phyloP scores from a whole-genome alignment of 1,140 invertebrate genomes.

The Brachionus asplanchnoidis region DNA sequence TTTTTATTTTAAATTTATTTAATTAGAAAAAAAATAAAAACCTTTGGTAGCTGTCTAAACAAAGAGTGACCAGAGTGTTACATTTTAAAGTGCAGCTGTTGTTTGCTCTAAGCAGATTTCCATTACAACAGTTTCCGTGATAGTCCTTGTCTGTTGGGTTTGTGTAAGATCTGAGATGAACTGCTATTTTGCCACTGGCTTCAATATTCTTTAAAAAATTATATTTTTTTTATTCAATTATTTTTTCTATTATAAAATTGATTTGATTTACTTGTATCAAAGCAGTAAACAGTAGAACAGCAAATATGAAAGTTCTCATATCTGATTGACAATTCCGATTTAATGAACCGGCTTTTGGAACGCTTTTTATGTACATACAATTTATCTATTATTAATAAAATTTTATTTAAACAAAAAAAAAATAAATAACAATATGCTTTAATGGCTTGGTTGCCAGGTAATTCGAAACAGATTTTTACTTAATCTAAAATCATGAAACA shows the following conservation, averaged over 20 bases:
- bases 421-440: background rate
- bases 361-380: slow-evolving; percentile 13
- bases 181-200: slow-evolving; percentile 38
- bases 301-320: background rate
- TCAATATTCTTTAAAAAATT: background rate
- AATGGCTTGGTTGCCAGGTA: background rate
- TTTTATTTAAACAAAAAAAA: background rate
- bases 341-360: background rate
- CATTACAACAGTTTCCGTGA: slow-evolving; percentile 27
- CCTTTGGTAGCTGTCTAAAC: slow-evolving; percentile 23
- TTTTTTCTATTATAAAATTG: background rate
- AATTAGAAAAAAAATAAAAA: background rate
- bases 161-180: slow-evolving; percentile 18
- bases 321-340: background rate
- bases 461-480: background rate
- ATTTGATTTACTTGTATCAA: background rate
- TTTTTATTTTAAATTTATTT: background rate
- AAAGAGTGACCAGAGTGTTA: slow-evolving; percentile 26
- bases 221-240: background rate
- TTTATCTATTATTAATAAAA: background rate
- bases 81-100: slow-evolving; percentile 9
- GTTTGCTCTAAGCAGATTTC: background rate
- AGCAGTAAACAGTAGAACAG: background rate
- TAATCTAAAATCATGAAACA: background rate
- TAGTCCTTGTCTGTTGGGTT: slow-evolving; percentile 27